phyloP scores from a whole-genome alignment of 2,113 vertebrate genomes.

The Tursiops truncatus region DNA sequence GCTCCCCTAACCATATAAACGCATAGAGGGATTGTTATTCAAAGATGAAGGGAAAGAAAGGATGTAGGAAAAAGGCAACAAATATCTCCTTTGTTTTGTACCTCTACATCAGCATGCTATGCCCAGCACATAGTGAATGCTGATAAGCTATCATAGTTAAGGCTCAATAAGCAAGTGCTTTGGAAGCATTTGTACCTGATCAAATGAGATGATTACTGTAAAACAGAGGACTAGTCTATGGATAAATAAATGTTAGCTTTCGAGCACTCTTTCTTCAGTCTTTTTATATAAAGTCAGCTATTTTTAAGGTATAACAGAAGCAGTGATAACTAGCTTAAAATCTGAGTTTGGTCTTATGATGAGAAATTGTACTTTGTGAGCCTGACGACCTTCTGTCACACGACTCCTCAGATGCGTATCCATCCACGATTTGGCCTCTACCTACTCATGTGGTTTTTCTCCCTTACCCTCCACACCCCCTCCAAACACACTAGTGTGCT shows the following conservation, averaged over 20 bases:
- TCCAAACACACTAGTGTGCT: neutral
- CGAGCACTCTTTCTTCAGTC: neutral
- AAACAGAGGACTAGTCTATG: neutral
- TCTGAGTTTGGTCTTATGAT: neutral
- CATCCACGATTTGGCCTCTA: neutral
- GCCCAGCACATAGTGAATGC: neutral
- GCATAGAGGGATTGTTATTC: neutral
- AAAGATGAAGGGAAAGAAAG: neutral
- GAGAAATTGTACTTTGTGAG: neutral
- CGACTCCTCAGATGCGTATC: neutral
- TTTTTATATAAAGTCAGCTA: neutral
- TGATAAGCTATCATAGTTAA: neutral
- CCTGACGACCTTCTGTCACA: neutral
- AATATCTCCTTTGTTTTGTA: neutral
- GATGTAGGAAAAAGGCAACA: neutral
- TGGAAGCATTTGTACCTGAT: neutral
- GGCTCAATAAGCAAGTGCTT: neutral
- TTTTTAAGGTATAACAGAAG: neutral
- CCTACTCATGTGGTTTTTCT: neutral
- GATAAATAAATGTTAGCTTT: neutral
- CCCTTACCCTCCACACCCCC: fast-evolving
- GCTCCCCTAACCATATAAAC: neutral
- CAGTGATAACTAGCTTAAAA: neutral
- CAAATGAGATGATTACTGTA: neutral
- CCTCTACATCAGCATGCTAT: neutral